Percentiles rank a stretch among this genome's conserved stretches.
phyloP scores from a whole-genome alignment of 2,888 invertebrate species.

The Cancer borealis region DNA sequence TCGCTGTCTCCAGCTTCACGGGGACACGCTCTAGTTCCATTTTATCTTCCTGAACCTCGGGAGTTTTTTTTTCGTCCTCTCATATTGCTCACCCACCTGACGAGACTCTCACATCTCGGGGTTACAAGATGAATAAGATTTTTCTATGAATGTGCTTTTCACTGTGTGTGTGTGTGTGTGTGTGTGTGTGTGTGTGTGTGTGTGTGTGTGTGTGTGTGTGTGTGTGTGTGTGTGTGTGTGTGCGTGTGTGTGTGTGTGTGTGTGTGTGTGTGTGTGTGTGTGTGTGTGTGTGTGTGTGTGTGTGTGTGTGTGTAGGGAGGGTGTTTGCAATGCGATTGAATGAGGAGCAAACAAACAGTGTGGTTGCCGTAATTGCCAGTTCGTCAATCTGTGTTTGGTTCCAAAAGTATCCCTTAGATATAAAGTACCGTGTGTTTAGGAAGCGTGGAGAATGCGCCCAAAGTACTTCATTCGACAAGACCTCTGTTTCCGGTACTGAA shows the following conservation, averaged over 20 bases:
- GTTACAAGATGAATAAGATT: background rate
- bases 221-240: slow-evolving; percentile 2
- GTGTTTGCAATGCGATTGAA: background rate
- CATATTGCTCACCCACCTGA: background rate
- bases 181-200: background rate
- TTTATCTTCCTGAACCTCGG: background rate
- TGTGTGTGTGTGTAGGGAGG: too few relatives aligned
- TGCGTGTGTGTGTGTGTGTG: slow-evolving; percentile 9
- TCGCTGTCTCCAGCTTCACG: background rate
- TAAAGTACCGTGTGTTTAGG: background rate
- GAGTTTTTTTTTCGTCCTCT: slow-evolving; percentile 16
- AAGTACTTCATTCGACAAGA: background rate
- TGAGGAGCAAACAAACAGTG: slow-evolving; percentile 16
- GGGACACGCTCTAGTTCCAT: background rate
- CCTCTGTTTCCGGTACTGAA: background rate
- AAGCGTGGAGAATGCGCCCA: background rate
- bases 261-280: too few relatives aligned
- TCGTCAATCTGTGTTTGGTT: background rate
- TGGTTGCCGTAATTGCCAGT: background rate
- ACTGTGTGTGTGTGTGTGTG: background rate
- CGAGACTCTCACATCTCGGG: background rate
- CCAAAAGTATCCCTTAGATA: background rate
- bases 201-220: slow-evolving; percentile 1
- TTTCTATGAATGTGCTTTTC: background rate
- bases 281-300: too few relatives aligned